Evolutionary conservation across 2,113 vertebrate genomes (phyloP), one percentile per base, ranked within the genome.

Genomic region (Melanerpes aurifrons): DNA sequence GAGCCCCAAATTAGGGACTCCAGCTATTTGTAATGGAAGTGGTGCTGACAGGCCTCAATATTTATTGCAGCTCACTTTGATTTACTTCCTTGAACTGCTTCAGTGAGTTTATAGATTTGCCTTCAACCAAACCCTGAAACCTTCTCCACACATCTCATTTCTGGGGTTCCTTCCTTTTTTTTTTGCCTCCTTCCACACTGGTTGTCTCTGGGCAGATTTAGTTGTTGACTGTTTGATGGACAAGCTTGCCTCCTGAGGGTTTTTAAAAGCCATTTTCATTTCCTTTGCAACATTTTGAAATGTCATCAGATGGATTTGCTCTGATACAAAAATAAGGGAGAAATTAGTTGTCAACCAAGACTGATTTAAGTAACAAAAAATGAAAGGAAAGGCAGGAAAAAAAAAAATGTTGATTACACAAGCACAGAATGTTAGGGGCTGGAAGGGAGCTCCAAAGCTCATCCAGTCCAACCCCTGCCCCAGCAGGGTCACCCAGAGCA

Each of bases 181-280:
- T 96, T 96, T 50, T 24, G 94, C 95, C 93, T 91, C 45, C 62
- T 91, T 95, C 74, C 90, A 86, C 75, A 61, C 18, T 54, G 37
- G 35, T 50, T 86, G 67, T 94, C 84, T 84, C 82, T 88, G n/a
- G 50, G 57, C 26, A 88, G 69, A 90, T 90, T 83, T 72, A 82
- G 29, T 67, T 95, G 79, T 88, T 88, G 66, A 75, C 10, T 50
- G 15, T 20, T 82, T 94, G 89, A 95, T 43, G 29, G 76, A 91
- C 45, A 90, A 56, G 70, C n/a, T 94, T 68, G 91, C 5, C n/a
- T 87, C 87, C 25, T 63, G 37, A 37, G 24, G 7, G 15, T 63
- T 70, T 73, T 71, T 72, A 53, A 28, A 28, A 77, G 15, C 56
- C 0, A 53, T 86, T 92, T 93, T 93, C 2, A 82, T 91, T 89